These are phyloP conservation scores for Diplodus sargus DNA, from an alignment of 2,797 vertebrate genomes.

Conservation along the genomic window DNA sequence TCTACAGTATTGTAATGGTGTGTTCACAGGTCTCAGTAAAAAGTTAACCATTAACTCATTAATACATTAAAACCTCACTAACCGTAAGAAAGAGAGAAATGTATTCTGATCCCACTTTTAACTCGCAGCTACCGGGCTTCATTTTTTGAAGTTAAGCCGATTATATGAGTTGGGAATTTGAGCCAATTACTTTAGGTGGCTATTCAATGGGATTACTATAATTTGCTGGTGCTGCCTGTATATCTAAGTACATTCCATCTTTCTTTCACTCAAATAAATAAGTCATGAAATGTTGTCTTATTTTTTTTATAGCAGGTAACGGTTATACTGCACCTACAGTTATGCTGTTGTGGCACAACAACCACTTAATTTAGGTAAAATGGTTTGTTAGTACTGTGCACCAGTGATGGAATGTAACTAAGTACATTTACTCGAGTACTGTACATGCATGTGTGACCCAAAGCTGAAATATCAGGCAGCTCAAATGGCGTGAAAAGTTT, in stretches of 20 bases:
- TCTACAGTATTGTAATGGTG: too few relatives aligned
- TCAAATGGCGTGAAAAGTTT: not conserved
- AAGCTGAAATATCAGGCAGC: conserved; percentile 11
- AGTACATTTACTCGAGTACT: not conserved
- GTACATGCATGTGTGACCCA: not conserved
- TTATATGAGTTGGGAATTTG: conserved; percentile 12
- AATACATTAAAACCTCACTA: too few relatives aligned
- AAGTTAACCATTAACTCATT: too few relatives aligned
- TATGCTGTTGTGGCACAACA: too few relatives aligned
- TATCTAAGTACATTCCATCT: not conserved
- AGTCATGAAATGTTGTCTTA: not conserved
- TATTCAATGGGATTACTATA: not conserved
- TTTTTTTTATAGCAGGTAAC: not conserved
- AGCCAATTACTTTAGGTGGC: conserved; percentile 5
- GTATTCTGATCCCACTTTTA: too few relatives aligned
- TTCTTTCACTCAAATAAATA: not conserved
- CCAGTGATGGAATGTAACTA: too few relatives aligned
- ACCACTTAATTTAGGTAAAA: too few relatives aligned
- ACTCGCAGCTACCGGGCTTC: not conserved
- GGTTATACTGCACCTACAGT: not conserved
- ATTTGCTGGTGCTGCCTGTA: not conserved
- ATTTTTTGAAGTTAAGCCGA: conserved; percentile 19
- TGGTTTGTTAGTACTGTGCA: too few relatives aligned
- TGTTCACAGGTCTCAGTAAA: too few relatives aligned
- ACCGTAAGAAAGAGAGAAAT: not conserved